These are phyloP conservation scores for Eupithecia insigniata DNA, from an alignment of 2,888 invertebrate species.

Conservation along the genomic window DNA sequence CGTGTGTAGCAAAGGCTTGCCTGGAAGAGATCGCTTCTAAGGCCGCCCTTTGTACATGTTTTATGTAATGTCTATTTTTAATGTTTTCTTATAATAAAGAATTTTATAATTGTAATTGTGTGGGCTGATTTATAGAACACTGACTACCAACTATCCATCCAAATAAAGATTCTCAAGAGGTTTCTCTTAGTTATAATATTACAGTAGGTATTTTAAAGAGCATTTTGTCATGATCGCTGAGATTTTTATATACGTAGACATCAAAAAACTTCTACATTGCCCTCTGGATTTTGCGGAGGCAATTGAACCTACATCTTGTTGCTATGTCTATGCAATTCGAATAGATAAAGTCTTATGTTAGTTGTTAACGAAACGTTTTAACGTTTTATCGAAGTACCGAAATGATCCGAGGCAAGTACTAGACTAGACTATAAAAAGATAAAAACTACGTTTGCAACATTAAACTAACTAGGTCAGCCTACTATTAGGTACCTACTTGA, in stretches of 20 bases:
- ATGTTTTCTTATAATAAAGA: too few species aligned
- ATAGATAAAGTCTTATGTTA: not conserved
- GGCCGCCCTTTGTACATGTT: too few species aligned
- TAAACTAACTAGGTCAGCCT: constrained; percentile 22
- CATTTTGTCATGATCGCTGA: not conserved
- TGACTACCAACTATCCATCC: not conserved
- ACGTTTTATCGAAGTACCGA: not conserved
- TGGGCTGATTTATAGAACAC: too few species aligned
- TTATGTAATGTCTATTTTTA: too few species aligned
- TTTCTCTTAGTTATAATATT: not conserved
- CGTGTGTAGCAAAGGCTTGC: too few species aligned
- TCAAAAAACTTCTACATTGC: not conserved
- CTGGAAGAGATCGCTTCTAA: too few species aligned
- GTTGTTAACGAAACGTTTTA: not conserved
- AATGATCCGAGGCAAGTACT: not conserved
- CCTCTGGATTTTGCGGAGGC: not conserved
- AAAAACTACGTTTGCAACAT: constrained; percentile 12
- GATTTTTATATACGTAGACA: not conserved
- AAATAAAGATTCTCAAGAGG: not conserved
- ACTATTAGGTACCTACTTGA: constrained; percentile 15
- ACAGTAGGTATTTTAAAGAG: not conserved
- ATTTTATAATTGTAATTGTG: too few species aligned
- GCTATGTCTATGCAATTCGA: not conserved
- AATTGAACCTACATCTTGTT: not conserved
- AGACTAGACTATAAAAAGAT: not conserved